Evolutionary conservation across 1,140 invertebrate genomes (phyloP).

Genomic region (Lycorma delicatula): DNA sequence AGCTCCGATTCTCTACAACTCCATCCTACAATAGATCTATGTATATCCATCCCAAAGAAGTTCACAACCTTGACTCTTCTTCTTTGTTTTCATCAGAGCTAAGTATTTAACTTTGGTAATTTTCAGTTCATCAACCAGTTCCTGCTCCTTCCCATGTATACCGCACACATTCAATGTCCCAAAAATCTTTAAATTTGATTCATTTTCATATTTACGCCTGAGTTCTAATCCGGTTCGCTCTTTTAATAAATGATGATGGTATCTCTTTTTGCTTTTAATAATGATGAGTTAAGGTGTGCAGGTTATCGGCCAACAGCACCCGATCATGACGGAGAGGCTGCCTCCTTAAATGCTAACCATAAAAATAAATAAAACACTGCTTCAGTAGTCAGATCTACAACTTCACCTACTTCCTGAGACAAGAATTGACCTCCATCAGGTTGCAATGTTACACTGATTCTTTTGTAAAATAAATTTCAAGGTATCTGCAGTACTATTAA

Average conservation of each 20-base stretch:
- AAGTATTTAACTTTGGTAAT: constrained; percentile 9
- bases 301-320: too few species aligned
- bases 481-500: too few species aligned
- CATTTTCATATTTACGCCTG: too few species aligned
- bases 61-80: constrained; percentile 17
- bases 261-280: not conserved
- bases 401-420: too few species aligned
- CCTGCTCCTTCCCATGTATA: constrained; percentile 16
- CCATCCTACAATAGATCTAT: constrained; percentile 6
- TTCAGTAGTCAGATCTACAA: too few species aligned
- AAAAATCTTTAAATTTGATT: constrained; percentile 4
- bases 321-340: too few species aligned
- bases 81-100: constrained; percentile 18
- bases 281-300: too few species aligned
- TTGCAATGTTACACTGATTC: not conserved
- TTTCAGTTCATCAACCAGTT: constrained; percentile 13
- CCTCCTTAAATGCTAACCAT: too few species aligned
- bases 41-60: constrained; percentile 2
- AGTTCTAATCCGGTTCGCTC: not conserved
- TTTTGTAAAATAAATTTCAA: too few species aligned
- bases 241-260: too few species aligned
- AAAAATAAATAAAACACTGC: too few species aligned
- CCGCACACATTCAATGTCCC: constrained; percentile 18
- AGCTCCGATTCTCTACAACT: not conserved
- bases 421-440: not conserved